Conservation (phyloP, 1,140 invertebrate genomes). For the Pseudoatta argentina region DNA sequence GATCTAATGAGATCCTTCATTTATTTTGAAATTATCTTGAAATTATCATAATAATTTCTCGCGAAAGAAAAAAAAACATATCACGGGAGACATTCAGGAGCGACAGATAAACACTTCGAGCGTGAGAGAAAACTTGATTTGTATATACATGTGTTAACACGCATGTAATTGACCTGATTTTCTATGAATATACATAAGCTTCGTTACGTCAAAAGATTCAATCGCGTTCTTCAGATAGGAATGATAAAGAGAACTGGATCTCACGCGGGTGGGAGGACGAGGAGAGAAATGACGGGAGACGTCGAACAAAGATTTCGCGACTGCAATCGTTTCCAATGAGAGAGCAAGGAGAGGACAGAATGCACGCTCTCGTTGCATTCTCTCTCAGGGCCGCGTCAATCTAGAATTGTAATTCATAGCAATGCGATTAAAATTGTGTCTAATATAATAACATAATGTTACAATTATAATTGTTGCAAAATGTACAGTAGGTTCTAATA, state of each 20-base stretch:
- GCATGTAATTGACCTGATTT: constrained; percentile 52
- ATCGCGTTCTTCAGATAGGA: constrained; percentile 37
- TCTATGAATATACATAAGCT: not conserved
- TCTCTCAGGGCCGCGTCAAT: constrained; percentile 52
- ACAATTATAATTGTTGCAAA: not conserved
- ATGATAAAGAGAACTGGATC: constrained; percentile 50
- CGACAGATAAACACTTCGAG: not conserved
- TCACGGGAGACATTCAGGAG: not conserved
- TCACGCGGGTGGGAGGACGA: not conserved
- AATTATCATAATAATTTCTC: not conserved
- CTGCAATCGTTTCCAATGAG: constrained; percentile 50
- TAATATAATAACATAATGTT: not conserved
- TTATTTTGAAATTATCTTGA: constrained; percentile 14
- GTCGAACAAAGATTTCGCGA: constrained; percentile 51
- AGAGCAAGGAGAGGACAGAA: constrained; percentile 47
- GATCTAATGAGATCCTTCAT: not conserved
- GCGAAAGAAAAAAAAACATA: not conserved
- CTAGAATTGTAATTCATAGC: not conserved
- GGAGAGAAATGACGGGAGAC: not conserved
- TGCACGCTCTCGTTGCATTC: constrained; percentile 47
- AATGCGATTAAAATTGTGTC: constrained; percentile 11
- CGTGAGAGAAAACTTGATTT: constrained; percentile 12
- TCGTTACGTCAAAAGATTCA: constrained; percentile 33
- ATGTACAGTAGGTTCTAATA: not conserved
- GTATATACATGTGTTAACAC: not conserved